Base-by-base conservation (phyloP, 2,113 vertebrate species). In the Talpa occidentalis region DNA sequence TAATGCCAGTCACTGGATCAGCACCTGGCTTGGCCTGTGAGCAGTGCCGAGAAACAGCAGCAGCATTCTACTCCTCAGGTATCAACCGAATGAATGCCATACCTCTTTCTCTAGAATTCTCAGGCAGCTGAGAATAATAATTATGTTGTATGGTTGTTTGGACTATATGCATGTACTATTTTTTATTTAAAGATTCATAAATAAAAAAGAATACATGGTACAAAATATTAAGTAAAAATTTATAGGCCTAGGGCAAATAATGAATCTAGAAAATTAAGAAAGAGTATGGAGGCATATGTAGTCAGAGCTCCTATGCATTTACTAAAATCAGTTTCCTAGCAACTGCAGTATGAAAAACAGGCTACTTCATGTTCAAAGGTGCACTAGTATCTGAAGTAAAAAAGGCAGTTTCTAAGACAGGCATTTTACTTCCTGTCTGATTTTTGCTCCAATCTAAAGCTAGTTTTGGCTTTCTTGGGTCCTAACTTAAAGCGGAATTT, bases 1-100 rank as follows among this genome's bases (percentile, higher is more conserved):
- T 4, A 16, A 22, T n/a, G 24, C n/a, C 10, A 10, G 1, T 10
- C 6, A 42, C 59, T n/a, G 10, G 10, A 1, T 32, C 5, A 7
- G 3, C 35, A 8, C 6, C 37, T 17, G 62, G n/a, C 70, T 59
- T 24, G 12, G 40, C 40, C n/a, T 49, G 12, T 40, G 12, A 17
- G 16, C 47, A 60, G 10, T 0, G 24, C 40, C 37, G 37, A 5
- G 67, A 77, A 44, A 30, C 12, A 4, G 42, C 42, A 76, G 17
- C 35, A 42, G 28, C 32, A 16, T 30, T 32, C 60, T 87, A 54
- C 22, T 77, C 24, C n/a, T 82, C n/a, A 52, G 4, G 11, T 56
- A 49, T 11, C 32, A 67, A 52, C 37, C 44, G 47, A 21, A 40
- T 30, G 49, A 86, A 16, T 6, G 15, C 19, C 4, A 2, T 2